These are phyloP conservation scores for Percina caprodes DNA, from an alignment of 2,113 vertebrate genomes.

Conservation along the genomic window DNA sequence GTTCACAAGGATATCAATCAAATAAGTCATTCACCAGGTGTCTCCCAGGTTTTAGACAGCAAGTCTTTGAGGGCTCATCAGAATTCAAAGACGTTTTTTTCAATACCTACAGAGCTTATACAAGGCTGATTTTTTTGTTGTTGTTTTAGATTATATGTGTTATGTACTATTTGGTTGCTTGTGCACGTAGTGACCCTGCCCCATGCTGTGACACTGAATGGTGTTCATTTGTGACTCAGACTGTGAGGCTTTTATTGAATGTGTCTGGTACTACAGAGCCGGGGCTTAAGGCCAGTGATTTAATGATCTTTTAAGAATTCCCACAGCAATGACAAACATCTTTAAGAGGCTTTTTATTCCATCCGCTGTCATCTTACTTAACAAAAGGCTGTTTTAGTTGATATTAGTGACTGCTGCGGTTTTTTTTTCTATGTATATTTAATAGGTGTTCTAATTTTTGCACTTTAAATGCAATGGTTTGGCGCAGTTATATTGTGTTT, in stretches of 20 bases:
- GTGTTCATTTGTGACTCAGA: constrained; percentile 27
- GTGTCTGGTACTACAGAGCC: constrained; percentile 16
- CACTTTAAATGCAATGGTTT: too few species aligned
- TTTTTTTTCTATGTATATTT: too few species aligned
- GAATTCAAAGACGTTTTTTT: constrained; percentile 15
- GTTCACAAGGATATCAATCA: constrained; percentile 36
- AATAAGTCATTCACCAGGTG: constrained; percentile 17
- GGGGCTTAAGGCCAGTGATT: constrained; percentile 34
- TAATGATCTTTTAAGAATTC: constrained; percentile 24
- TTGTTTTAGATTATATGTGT: neutral
- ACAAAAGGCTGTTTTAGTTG: too few species aligned
- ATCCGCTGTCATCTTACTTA: too few species aligned
- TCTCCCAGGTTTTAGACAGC: constrained; percentile 14
- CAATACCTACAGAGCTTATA: neutral
- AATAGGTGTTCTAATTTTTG: too few species aligned
- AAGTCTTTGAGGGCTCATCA: neutral
- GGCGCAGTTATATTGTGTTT: too few species aligned
- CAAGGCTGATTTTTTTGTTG: neutral
- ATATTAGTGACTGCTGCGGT: too few species aligned
- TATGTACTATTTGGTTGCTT: neutral
- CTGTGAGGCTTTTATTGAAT: constrained; percentile 25
- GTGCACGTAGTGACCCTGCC: neutral
- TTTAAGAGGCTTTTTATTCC: too few species aligned
- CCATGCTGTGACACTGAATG: constrained; percentile 1
- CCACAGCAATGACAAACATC: neutral